Percentiles rank a stretch among this genome's conserved stretches.
phyloP scores from a whole-genome alignment of 2,797 vertebrate genomes.

The Epinephelus coioides region DNA sequence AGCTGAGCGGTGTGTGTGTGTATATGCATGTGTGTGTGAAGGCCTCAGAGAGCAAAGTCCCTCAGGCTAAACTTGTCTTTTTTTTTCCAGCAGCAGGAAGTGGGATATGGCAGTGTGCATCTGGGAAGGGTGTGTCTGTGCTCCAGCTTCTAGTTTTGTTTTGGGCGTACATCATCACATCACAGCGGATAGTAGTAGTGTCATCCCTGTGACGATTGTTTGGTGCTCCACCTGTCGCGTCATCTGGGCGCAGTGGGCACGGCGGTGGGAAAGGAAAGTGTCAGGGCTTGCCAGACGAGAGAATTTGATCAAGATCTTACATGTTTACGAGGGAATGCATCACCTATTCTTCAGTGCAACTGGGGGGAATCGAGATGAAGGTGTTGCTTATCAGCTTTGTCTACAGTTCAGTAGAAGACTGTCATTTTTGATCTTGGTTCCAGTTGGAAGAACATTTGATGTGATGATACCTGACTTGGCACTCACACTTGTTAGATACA shows the following conservation, averaged over 20 bases:
- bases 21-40: slow-evolving; percentile 10
- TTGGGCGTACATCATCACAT: slow-evolving; percentile 42
- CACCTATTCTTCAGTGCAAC: neutral
- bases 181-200: slow-evolving; percentile 29
- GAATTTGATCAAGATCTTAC: neutral
- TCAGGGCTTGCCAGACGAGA: slow-evolving; percentile 23
- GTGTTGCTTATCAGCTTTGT: neutral
- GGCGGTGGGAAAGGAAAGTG: slow-evolving; percentile 2
- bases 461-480: neutral
- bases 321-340: neutral
- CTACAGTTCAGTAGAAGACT: neutral
- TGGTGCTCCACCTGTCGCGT: slow-evolving; percentile 57
- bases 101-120: slow-evolving; percentile 55
- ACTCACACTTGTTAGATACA: neutral
- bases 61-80: slow-evolving; percentile 68
- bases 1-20: slow-evolving; percentile 56
- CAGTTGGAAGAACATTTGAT: neutral
- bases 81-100: slow-evolving; percentile 66
- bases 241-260: slow-evolving; percentile 35
- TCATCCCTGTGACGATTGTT: slow-evolving; percentile 39
- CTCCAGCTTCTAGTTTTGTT: slow-evolving; percentile 44
- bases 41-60: slow-evolving; percentile 64
- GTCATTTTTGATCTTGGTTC: neutral
- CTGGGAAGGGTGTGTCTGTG: slow-evolving; percentile 69
- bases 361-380: neutral